phyloP scores from a whole-genome alignment of 2,797 vertebrate species.

The Arrhamphus sclerolepis region DNA sequence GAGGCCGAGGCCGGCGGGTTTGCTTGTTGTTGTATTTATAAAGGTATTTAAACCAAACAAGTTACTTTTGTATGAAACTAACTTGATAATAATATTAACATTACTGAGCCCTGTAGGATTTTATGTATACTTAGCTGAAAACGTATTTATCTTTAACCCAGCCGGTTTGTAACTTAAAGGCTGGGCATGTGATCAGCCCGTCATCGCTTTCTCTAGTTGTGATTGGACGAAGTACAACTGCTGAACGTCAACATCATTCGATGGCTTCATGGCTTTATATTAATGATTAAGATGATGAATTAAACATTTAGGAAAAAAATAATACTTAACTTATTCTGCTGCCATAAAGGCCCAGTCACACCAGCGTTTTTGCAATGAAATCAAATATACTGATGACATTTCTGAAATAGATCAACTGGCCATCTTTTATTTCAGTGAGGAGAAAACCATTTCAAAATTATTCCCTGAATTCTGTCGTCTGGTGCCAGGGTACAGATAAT shows the following conservation, averaged over 20 bases:
- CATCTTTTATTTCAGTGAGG: not conserved
- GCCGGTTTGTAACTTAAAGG: slow-evolving; percentile 30
- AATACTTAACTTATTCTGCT: slow-evolving; percentile 26
- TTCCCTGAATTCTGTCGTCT: too few species aligned
- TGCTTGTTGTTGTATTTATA: slow-evolving; percentile 68
- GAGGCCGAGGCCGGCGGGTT: slow-evolving; percentile 44
- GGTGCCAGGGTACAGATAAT: too few species aligned
- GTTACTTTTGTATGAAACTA: slow-evolving; percentile 69
- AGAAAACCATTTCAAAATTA: too few species aligned
- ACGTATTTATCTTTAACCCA: slow-evolving; percentile 53
- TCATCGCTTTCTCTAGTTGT: slow-evolving; percentile 39
- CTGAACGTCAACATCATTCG: slow-evolving; percentile 16
- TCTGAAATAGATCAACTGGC: not conserved
- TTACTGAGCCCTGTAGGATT: slow-evolving; percentile 69
- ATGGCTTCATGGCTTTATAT: slow-evolving; percentile 28
- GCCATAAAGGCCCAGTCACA: slow-evolving; percentile 55
- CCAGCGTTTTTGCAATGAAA: slow-evolving; percentile 22
- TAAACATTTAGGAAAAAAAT: slow-evolving; percentile 7
- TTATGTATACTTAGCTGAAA: slow-evolving; percentile 62
- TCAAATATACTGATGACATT: not conserved
- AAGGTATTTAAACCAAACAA: slow-evolving; percentile 66
- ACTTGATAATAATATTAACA: slow-evolving; percentile 51
- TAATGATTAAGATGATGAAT: not conserved
- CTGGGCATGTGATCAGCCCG: slow-evolving; percentile 37
- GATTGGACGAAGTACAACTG: slow-evolving; percentile 47